A percentile compares a stretch with the other conserved stretches of the same genome.
phyloP scores from a whole-genome alignment of 1,140 invertebrate genomes.

The Drosophila teissieri region DNA sequence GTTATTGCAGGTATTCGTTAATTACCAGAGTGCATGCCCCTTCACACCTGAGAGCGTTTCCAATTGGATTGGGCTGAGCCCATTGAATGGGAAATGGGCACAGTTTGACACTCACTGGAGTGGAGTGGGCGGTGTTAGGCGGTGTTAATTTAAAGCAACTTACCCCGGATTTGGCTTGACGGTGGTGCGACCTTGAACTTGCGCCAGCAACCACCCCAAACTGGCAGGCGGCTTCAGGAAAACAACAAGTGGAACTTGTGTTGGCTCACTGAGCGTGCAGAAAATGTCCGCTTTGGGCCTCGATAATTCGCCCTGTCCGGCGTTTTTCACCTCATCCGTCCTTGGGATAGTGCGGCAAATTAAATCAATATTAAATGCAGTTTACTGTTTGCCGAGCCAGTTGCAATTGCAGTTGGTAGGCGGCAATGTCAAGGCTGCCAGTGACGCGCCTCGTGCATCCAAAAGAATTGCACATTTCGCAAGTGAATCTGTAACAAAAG shows the following conservation, averaged over 20 bases:
- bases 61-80: conserved; percentile 33
- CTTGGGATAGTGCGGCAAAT: conserved; percentile 45
- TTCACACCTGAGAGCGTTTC: conserved; percentile 39
- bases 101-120: conserved; percentile 37
- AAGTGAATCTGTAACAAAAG: neutral
- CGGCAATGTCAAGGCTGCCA: conserved; percentile 36
- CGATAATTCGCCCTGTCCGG: neutral
- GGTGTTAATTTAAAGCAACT: conserved; percentile 35
- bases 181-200: conserved; percentile 66
- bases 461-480: neutral
- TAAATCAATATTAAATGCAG: conserved; percentile 75
- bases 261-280: conserved; percentile 12
- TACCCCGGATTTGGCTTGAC: conserved; percentile 12
- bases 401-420: conserved; percentile 19
- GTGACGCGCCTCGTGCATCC: conserved; percentile 5
- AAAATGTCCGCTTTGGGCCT: conserved; percentile 8
- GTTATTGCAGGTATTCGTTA: conserved; percentile 56
- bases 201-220: conserved; percentile 42
- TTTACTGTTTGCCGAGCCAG: conserved; percentile 27
- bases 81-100: conserved; percentile 21
- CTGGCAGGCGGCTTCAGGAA: conserved; percentile 8
- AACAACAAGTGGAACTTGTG: conserved; percentile 36
- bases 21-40: conserved; percentile 39
- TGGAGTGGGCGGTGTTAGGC: conserved; percentile 6
- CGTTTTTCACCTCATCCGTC: conserved; percentile 4